A percentile compares a stretch with the other conserved stretches of the same genome.
Conservation (phyloP, 2,888 invertebrate genomes). For the Phyllotreta cruciferae region DNA sequence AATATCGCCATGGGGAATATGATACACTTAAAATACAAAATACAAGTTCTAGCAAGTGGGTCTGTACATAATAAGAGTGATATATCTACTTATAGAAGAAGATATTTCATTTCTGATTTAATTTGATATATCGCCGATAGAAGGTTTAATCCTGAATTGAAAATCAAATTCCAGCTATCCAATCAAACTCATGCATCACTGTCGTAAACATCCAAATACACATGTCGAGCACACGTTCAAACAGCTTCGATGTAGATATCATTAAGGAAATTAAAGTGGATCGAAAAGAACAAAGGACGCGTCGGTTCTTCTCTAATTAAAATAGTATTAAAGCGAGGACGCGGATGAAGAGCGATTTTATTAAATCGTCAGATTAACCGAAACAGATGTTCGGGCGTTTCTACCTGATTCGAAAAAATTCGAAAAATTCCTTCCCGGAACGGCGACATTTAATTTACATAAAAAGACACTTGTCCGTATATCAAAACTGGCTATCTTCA, state of each 20-base stretch:
- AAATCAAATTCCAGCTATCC: constrained; percentile 6
- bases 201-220: constrained; percentile 17
- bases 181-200: background rate
- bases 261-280: constrained; percentile 17
- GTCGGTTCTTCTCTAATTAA: constrained; percentile 37
- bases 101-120: too few relatives aligned
- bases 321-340: constrained; percentile 36
- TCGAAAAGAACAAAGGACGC: constrained; percentile 21
- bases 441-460: constrained; percentile 48
- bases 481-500: constrained; percentile 48
- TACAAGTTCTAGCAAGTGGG: too few relatives aligned
- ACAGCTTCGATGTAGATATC: constrained; percentile 22
- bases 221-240: constrained; percentile 12
- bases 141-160: too few relatives aligned
- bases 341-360: constrained; percentile 45
- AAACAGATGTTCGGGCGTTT: constrained; percentile 53
- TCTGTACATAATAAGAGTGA: too few relatives aligned
- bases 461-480: constrained; percentile 42
- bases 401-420: constrained; percentile 56
- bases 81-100: too few relatives aligned
- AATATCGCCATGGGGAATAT: too few relatives aligned
- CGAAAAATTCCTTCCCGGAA: constrained; percentile 56
- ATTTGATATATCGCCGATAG: too few relatives aligned
- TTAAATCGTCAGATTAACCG: constrained; percentile 51
- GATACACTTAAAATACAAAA: too few relatives aligned